Evolutionary conservation across 2,888 invertebrate genomes (phyloP).

Genomic region (Coremacera marginata): DNA sequence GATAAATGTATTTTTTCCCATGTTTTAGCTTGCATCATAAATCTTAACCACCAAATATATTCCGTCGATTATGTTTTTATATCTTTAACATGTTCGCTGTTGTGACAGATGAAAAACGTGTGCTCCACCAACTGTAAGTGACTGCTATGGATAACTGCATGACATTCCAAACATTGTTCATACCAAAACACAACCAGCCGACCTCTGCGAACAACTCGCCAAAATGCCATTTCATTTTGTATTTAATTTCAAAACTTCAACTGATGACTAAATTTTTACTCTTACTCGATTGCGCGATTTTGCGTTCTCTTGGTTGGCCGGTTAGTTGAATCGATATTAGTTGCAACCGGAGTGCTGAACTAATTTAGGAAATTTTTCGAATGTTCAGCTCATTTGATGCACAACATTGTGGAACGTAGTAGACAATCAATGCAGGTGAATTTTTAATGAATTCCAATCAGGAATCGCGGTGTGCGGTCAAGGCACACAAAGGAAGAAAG

Average conservation of each 20-base stretch:
- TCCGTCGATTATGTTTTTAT: too few relatives aligned
- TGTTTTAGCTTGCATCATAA: too few relatives aligned
- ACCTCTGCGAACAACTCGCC: too few relatives aligned
- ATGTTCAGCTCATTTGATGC: slow-evolving; percentile 61
- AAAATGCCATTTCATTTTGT: slow-evolving; percentile 8
- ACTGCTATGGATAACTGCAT: too few relatives aligned
- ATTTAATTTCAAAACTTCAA: slow-evolving; percentile 57
- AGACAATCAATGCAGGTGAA: slow-evolving; percentile 52
- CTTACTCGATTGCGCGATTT: neutral
- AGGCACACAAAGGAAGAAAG: neutral
- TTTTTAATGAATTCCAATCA: slow-evolving; percentile 65
- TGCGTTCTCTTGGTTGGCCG: neutral
- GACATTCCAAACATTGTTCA: too few relatives aligned
- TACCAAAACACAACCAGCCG: too few relatives aligned
- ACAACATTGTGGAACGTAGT: slow-evolving; percentile 48
- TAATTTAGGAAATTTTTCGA: slow-evolving; percentile 65
- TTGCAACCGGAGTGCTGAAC: slow-evolving; percentile 55
- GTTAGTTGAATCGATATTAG: neutral
- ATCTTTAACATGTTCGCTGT: too few relatives aligned
- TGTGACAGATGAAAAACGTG: too few relatives aligned
- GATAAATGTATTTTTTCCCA: too few relatives aligned
- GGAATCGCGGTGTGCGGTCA: slow-evolving; percentile 64
- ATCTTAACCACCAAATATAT: too few relatives aligned
- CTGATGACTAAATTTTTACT: slow-evolving; percentile 63
- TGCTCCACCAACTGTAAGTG: too few relatives aligned